A percentile compares a stretch with the other conserved stretches of the same genome.
These are phyloP conservation scores for Diaprepes abbreviatus DNA, from an alignment of 2,888 invertebrate genomes.

Conservation along the genomic window DNA sequence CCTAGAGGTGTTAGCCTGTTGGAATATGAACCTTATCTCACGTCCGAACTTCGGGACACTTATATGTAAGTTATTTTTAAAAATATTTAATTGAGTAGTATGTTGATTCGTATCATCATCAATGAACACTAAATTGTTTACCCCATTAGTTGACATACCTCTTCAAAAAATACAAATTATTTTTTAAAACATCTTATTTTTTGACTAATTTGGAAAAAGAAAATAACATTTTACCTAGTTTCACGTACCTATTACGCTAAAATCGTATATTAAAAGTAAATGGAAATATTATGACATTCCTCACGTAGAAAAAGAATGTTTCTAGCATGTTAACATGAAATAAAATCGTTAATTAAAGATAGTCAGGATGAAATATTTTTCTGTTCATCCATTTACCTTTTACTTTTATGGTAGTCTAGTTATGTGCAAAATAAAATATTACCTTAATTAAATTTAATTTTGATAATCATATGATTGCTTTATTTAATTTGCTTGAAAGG, in stretches of 20 bases:
- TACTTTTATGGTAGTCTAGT: constrained; percentile 28
- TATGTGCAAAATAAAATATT: neutral
- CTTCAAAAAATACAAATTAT: too few relatives aligned
- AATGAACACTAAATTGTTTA: too few relatives aligned
- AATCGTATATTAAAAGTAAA: constrained; percentile 6
- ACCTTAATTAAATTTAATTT: neutral
- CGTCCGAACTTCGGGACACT: too few relatives aligned
- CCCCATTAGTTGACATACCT: too few relatives aligned
- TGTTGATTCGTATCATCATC: too few relatives aligned
- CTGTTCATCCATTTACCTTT: constrained; percentile 30
- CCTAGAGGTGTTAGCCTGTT: too few relatives aligned
- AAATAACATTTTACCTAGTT: neutral
- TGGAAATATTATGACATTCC: constrained; percentile 23
- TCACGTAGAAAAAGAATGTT: neutral
- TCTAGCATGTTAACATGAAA: constrained; percentile 33
- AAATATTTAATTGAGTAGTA: too few relatives aligned
- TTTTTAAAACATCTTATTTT: too few relatives aligned
- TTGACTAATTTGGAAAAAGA: too few relatives aligned
- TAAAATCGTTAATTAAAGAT: constrained; percentile 32
- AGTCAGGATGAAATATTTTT: constrained; percentile 28
- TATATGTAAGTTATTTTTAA: too few relatives aligned
- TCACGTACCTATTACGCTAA: neutral
- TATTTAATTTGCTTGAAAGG: neutral
- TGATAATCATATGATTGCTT: neutral
- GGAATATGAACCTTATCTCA: too few relatives aligned